Evolutionary conservation across 1,140 invertebrate species (phyloP), one percentile per base, ranked within the genome.

Genomic region (Papilio machaon): DNA sequence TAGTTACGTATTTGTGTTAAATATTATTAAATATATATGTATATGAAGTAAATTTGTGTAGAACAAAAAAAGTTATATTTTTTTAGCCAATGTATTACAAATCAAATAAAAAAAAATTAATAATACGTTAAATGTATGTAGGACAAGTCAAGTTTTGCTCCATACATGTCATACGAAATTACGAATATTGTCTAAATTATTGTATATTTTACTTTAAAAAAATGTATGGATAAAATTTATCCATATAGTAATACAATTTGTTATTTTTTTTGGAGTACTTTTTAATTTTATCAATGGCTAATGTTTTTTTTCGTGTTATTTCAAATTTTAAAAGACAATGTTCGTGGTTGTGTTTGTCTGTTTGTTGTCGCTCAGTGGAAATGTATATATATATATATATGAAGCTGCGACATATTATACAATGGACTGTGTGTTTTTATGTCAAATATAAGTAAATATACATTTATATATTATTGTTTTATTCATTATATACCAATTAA

Each of bases 361-460:
- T 8, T 1, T 47, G 75, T 54, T 11, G 64, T 17, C 17, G 38
- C 19, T 13, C 30, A 58, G 80, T 80, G 80, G 64, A 80, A 47
- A 47, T 91, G 87, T 91, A 92, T 81, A 92, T 91, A 91, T 76
- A 54, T 85, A 82, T 74, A 80, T 17, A 84, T 80, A 83, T 83
- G 81, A 30, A 82, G 81, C 79, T 82, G 85, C 85, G 88, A 86
- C 90, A 89, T 85, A 80, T 85, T 87, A 52, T 88, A 82, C 80
- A 88, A 85, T 89, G 85, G 89, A 87, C 85, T 92, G 89, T 91
- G 89, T 91, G 87, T 91, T 91, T 92, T 90, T 91, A 92, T 91
- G 90, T 91, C 86, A 94, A 94, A 92, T 94, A 94, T 92, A 92
- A 92, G 89, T 87, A 82, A 88, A 90, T 92, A 88, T 90, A 91